Evolutionary conservation across 2,888 invertebrate species (phyloP).

Genomic region (Limnephilus lunatus): DNA sequence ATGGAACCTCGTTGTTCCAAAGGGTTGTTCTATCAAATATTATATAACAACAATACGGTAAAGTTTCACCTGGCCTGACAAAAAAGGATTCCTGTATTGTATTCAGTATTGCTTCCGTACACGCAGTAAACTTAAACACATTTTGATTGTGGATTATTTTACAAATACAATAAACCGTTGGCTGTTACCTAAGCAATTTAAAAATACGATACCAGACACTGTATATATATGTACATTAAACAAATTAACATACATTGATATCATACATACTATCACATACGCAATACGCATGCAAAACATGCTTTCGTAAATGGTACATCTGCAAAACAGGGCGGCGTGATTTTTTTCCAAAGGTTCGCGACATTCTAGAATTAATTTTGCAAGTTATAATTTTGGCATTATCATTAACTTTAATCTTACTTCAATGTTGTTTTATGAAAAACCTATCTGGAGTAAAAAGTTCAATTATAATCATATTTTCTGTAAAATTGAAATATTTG

Average conservation of each 20-base stretch:
- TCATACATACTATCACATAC: background rate
- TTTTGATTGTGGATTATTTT: background rate
- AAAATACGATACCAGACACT: too few relatives aligned
- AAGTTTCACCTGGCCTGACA: background rate
- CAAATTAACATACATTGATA: too few relatives aligned
- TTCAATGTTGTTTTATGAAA: background rate
- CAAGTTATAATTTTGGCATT: background rate
- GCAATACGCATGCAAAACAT: background rate
- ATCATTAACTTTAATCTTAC: background rate
- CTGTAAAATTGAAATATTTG: too few relatives aligned
- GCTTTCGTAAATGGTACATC: too few relatives aligned
- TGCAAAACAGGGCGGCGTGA: background rate
- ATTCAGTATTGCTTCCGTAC: background rate
- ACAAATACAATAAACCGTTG: background rate
- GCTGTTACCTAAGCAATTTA: background rate
- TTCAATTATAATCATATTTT: background rate
- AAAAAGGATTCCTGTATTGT: background rate
- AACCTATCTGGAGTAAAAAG: background rate
- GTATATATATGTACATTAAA: too few relatives aligned
- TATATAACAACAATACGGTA: background rate
- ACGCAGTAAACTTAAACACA: background rate
- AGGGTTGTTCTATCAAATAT: background rate
- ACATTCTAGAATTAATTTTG: background rate
- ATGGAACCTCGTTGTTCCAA: too few relatives aligned
- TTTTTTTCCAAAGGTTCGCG: background rate